Conservation (phyloP, 2,888 invertebrate species). For the Deroplatys truncata region DNA sequence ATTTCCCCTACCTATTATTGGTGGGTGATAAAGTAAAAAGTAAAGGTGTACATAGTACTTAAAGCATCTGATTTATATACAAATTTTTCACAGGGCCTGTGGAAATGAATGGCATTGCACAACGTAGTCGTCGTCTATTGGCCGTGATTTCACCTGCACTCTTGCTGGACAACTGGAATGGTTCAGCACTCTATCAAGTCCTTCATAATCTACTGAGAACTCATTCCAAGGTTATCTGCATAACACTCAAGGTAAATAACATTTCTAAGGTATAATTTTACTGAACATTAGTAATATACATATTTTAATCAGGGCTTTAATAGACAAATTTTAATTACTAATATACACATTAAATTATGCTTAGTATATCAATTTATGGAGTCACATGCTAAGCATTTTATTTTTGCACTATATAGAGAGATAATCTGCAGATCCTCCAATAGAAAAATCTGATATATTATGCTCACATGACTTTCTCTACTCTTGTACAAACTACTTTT, state of each 20-base stretch:
- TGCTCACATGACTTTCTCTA: no score
- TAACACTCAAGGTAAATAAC: slow-evolving; percentile 26
- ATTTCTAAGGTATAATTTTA: not conserved
- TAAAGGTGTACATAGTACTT: no score
- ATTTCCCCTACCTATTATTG: no score
- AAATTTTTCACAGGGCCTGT: slow-evolving; percentile 13
- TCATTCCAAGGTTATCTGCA: slow-evolving; percentile 23
- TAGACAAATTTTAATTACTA: slow-evolving; percentile 26
- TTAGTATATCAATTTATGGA: no score
- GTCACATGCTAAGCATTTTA: no score
- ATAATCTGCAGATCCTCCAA: no score
- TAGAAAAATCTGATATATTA: no score
- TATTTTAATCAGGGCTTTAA: slow-evolving; percentile 42
- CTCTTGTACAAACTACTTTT: no score
- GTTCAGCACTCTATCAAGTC: slow-evolving; percentile 42
- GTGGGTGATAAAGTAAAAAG: no score
- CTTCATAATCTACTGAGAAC: slow-evolving; percentile 40
- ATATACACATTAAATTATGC: not conserved
- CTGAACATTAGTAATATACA: not conserved
- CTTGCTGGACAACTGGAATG: slow-evolving; percentile 48
- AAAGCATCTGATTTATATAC: not conserved
- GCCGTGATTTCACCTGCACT: slow-evolving; percentile 49
- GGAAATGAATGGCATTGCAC: slow-evolving; percentile 10
- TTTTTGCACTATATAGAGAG: no score
- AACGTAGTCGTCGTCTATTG: slow-evolving; percentile 43